Base-by-base conservation (phyloP, 2,888 invertebrate species). In the Camponotus fellah region DNA sequence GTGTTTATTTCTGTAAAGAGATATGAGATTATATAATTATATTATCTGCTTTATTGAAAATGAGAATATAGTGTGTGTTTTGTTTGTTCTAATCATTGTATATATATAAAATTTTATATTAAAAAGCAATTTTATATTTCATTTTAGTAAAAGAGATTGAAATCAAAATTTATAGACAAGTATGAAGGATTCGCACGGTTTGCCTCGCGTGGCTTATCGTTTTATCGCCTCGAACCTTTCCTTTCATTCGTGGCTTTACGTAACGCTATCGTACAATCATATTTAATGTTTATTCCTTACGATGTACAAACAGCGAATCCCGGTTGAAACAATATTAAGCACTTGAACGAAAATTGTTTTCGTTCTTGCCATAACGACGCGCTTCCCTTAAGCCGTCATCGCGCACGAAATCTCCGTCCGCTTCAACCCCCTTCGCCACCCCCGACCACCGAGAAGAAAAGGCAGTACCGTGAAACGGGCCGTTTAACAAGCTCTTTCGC, bases 401-500 rank as follows among this genome's bases (percentile, higher is more conserved):
- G 72, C 46, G 79, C 79, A 21, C 71, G 60, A 80, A 71, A 80
- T 80, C 79, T 80, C 71, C 69, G 34, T 46, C 9, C 64, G 49
- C 40, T 49, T 64, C 21, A 49, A 14, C 21, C 53, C 21, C 14
- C 37, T 21, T 21, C 60, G 60, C 60, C 40, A 46, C 37, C 72
- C 53, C 72, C 82, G 69, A 79, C 60, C 32, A 58, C 26, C 72
- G 75, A 74, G 83, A 83, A 84, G 85, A 82, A 85, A 83, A 82
- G 68, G 65, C 72, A 72, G 56, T 62, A 82, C 86, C 86, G 89
- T 84, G 88, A 83, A 89, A 88, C 89, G 88, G 89, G 82, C 90
- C 85, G 89, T 89, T 89, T 89, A 89, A 89, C 89, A 87, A 89
- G 90, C 90, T 90, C 89, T 89, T 89, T 89, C 89, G 89, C 90